Percentiles rank a stretch among this genome's conserved stretches.
Conservation (phyloP, 2,797 vertebrate genomes). For the Melanotaenia nigrans region DNA sequence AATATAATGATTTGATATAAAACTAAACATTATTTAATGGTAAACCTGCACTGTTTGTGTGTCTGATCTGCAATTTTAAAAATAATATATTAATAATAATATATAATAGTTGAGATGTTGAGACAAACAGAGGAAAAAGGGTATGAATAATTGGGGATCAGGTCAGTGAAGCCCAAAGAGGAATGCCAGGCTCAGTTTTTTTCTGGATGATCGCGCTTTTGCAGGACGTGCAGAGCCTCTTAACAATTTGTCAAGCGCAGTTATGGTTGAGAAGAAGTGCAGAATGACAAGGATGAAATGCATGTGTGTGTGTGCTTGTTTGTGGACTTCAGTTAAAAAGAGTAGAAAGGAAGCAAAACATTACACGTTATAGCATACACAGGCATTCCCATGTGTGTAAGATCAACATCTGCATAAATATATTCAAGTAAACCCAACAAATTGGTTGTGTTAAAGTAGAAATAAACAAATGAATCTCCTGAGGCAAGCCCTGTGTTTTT, state of each 20-base stretch:
- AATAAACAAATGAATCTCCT: slow-evolving; percentile 3
- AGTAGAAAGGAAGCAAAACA: not conserved
- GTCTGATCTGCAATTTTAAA: not conserved
- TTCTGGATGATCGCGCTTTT: slow-evolving; percentile 68
- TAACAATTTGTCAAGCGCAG: slow-evolving; percentile 61
- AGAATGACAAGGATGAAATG: slow-evolving; percentile 37
- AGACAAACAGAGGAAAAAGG: not conserved
- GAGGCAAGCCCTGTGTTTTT: not conserved
- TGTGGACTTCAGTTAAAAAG: not conserved
- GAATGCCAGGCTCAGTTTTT: slow-evolving; percentile 57
- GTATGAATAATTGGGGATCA: slow-evolving; percentile 57
- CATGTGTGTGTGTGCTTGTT: slow-evolving; percentile 4
- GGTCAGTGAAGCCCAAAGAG: slow-evolving; percentile 50
- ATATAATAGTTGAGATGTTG: no score
- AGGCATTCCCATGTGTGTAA: not conserved
- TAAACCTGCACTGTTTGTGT: not conserved
- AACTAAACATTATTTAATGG: no score
- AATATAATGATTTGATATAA: no score
- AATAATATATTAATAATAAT: no score
- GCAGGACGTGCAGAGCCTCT: slow-evolving; percentile 61
- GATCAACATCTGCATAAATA: not conserved
- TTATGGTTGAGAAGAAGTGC: slow-evolving; percentile 31
- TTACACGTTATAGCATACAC: slow-evolving; percentile 4
- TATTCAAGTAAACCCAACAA: slow-evolving; percentile 7
- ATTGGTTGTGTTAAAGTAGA: slow-evolving; percentile 7